Evolutionary conservation across 2,113 vertebrate genomes (phyloP), one percentile per base, ranked within the genome.

Genomic region (Apaloderma vittatum): DNA sequence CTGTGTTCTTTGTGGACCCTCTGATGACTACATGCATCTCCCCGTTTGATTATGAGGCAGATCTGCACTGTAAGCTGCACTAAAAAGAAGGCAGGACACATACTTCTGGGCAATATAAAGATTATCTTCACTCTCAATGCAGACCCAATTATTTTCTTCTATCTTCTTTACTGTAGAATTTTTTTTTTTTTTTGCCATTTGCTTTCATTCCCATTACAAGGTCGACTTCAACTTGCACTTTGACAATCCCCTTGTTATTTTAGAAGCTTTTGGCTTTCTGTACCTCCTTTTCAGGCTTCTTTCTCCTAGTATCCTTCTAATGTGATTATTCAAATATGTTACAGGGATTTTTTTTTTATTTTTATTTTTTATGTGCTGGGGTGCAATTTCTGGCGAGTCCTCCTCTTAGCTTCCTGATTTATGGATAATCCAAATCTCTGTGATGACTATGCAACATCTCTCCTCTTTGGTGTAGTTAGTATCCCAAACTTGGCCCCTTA

Each of bases 71-170:
- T 48, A 61, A 71, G 34, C 45, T 84, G 29, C 55, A 36, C 15
- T 61, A 63, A 61, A 88, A 82, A 0, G 4, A 37, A 55, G 43
- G 45, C 15, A 79, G 2, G 3, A 75, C 67, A 54, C 0, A 0
- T 36, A 71, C 18, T 71, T 88, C 36, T 67, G 61, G 22, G 24
- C 48, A 81, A 85, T 71, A 51, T 5, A 29, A 2, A 30, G 32
- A 24, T 62, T 40, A 49, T 59, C 29, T 62, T 82, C 73, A 26
- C 21, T 45, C 13, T 57, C 54, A 61, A 8, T 32, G 29, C 26
- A 59, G 26, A 80, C 8, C 6, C 9, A 32, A 22, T 6, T 19
- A 37, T 13, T 83, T 71, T n/a, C 24, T 52, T 59, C 21, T 72
- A 8, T 82, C 15, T 70, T 81, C 46, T 89, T 51, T 54, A 34